Conservation (phyloP, 1,140 invertebrate genomes). For the Caenorhabditis briggsae region DNA sequence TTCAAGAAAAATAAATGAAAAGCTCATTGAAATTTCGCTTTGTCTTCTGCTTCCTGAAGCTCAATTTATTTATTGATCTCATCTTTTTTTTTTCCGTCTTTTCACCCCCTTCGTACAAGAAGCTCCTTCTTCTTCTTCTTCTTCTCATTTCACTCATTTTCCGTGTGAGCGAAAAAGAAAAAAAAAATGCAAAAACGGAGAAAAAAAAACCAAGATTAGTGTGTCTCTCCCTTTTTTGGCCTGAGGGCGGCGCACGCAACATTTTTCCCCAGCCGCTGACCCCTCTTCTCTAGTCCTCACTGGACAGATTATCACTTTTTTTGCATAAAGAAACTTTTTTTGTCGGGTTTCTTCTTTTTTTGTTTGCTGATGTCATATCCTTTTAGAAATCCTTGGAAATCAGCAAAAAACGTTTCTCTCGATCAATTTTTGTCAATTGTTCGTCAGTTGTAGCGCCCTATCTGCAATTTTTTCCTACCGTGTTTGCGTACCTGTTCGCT, state of each 20-base stretch:
- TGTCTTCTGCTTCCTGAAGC: not conserved
- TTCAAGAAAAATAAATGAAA: not conserved
- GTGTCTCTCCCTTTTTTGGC: not conserved
- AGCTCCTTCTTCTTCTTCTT: not conserved
- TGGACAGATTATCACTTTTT: slow-evolving; percentile 70
- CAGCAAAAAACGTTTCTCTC: not conserved
- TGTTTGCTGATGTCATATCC: too few relatives aligned
- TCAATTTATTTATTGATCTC: slow-evolving; percentile 31
- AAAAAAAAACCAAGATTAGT: slow-evolving; percentile 10
- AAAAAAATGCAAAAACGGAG: not conserved
- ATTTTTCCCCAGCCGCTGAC: slow-evolving; percentile 16
- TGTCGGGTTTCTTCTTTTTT: not conserved
- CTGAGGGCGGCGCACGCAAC: slow-evolving; percentile 30
- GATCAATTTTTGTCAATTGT: not conserved
- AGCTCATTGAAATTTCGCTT: not conserved
- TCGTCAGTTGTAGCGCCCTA: not conserved
- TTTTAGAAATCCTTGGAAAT: too few relatives aligned
- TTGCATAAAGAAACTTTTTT: slow-evolving; percentile 73
- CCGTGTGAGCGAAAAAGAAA: not conserved
- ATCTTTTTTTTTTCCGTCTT: not conserved
- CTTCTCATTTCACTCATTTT: slow-evolving; percentile 13
- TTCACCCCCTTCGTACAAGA: too few relatives aligned
- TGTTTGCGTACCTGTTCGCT: not conserved
- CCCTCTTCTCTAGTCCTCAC: not conserved
- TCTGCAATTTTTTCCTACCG: not conserved